A percentile compares a stretch with the other conserved stretches of the same genome.
Conservation (phyloP, 2,113 vertebrate genomes). For the Cyrtonyx montezumae region DNA sequence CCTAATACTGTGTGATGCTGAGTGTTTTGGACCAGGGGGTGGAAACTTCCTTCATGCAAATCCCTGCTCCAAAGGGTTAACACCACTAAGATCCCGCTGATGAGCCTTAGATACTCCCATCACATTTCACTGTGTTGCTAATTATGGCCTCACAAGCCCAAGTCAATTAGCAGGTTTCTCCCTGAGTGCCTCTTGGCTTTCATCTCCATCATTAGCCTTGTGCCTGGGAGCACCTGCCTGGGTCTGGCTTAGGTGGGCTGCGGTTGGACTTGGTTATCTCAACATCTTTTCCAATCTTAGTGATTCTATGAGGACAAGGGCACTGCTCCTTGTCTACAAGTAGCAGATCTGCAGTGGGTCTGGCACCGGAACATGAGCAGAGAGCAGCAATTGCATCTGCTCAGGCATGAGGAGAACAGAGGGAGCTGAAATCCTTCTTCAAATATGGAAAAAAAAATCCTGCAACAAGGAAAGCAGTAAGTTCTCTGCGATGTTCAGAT, state of each 20-base stretch:
- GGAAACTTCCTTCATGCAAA: neutral
- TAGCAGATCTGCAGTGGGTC: neutral
- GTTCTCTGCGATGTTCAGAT: neutral
- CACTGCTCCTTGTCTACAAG: neutral
- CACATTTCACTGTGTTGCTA: neutral
- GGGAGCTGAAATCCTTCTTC: neutral
- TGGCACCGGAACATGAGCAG: fast-evolving
- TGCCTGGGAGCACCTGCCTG: neutral
- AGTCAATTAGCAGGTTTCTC: constrained; percentile 25
- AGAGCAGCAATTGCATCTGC: fast-evolving
- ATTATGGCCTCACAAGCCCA: constrained; percentile 14
- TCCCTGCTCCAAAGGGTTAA: neutral
- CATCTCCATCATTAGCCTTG: neutral
- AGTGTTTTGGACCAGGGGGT: neutral
- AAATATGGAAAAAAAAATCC: neutral
- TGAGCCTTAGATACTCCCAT: neutral
- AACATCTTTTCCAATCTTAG: no score
- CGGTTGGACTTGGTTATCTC: no score
- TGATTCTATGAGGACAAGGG: neutral
- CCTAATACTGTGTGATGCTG: neutral
- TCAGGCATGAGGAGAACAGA: neutral
- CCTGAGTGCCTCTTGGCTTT: neutral
- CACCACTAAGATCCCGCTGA: fast-evolving
- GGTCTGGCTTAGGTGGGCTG: neutral
- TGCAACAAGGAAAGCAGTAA: neutral